Evolutionary conservation across 2,888 invertebrate genomes (phyloP).

Genomic region (Acrobasis repandana): DNA sequence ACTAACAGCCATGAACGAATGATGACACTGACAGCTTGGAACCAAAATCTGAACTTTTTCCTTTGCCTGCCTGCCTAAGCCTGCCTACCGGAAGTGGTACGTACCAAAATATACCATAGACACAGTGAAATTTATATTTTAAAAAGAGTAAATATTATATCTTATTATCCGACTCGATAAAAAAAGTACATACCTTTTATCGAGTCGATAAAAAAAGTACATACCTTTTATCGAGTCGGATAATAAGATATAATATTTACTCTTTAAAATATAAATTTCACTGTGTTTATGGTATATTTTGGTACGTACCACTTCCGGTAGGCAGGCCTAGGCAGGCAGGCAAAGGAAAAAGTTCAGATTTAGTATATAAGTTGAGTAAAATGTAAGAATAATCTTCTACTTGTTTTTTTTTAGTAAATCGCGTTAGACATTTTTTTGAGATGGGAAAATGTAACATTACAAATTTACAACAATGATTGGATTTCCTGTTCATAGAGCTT

Average conservation of each 20-base stretch:
- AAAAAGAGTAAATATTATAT: not conserved
- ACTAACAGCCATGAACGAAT: not conserved
- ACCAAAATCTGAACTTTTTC: not conserved
- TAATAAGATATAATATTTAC: not conserved
- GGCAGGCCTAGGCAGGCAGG: not conserved
- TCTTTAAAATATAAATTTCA: not conserved
- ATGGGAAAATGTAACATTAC: no score
- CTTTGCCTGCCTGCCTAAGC: not conserved
- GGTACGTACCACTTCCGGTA: not conserved
- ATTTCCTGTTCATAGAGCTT: not conserved
- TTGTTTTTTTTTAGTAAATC: no score
- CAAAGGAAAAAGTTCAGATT: constrained; percentile 3
- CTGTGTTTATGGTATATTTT: not conserved
- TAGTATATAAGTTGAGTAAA: no score
- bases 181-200: no score
- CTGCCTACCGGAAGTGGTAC: not conserved
- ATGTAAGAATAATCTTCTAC: no score
- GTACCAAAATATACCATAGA: not conserved
- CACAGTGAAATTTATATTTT: not conserved
- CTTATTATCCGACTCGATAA: not conserved
- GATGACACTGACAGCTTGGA: no score
- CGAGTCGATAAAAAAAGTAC: no score
- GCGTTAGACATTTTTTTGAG: no score
- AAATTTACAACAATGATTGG: not conserved
- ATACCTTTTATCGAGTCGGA: no score